Base-by-base conservation (phyloP, 2,797 vertebrate genomes). In the Epinephelus malabaricus region DNA sequence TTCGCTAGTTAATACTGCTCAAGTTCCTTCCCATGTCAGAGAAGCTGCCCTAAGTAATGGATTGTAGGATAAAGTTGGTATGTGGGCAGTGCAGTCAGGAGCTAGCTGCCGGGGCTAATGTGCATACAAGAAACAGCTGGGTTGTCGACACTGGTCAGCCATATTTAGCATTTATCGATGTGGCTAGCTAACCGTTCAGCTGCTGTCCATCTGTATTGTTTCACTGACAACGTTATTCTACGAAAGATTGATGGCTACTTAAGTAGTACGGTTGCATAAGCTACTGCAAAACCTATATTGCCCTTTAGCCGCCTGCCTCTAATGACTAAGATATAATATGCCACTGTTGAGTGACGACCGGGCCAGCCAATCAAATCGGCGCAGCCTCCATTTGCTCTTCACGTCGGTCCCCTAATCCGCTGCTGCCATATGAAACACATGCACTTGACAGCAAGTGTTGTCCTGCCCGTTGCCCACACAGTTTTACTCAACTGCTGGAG, bases 321-420 rank as follows among this genome's bases (percentile, higher is more conserved):
- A 79, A 67, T 77, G 73, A 86, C 71, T 84, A 83, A 81, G 67
- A 59, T 55, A 72, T 77, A 79, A 71, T 85, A 65, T 81, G 64
- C 69, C 73, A 59, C 60, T 18, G 61, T 72, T 88, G 92, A 95
- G 58, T 93, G 94, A 94, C 88, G 67, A 13, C 70, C 56, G 47
- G 54, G 62, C 40, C 66, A 70, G 70, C 95, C 93, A 93, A 94
- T 94, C 84, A 87, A 14, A 86, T 82, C 66, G 65, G 68, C 43
- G 76, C 89, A 78, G 86, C 87, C 89, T 94, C 92, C 92, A 94
- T 95, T 95, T 94, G 93, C 92, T 89, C 90, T 78, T 84, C 89
- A 80, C 78, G 81, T 90, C 76, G 69, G 62, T 84, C 79, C 67
- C 75, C 74, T 88, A 89, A 89, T 87, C 86, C 89, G 18, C 70